phyloP scores from a whole-genome alignment of 2,113 vertebrate genomes.

The Rana temporaria region DNA sequence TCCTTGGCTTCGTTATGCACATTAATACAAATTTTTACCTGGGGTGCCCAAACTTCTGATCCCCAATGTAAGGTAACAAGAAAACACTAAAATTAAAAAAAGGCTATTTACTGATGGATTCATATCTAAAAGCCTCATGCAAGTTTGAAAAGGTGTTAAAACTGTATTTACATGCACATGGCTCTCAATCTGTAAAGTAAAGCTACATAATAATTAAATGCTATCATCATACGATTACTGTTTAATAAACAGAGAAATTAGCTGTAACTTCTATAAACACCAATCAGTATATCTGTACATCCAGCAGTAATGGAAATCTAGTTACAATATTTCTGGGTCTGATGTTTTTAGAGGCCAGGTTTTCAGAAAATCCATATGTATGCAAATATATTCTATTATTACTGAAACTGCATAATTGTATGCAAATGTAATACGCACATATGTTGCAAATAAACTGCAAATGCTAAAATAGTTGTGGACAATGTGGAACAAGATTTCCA shows the following conservation, averaged over 20 bases:
- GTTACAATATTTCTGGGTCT: constrained; percentile 24
- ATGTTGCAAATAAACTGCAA: constrained; percentile 52
- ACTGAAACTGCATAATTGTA: constrained; percentile 51
- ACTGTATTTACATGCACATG: too few relatives aligned
- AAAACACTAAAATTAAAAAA: too few relatives aligned
- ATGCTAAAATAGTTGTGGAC: constrained; percentile 47
- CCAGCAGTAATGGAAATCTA: not conserved
- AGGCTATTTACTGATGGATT: too few relatives aligned
- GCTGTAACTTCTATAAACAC: not conserved
- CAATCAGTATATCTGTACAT: constrained; percentile 3
- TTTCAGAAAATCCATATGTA: constrained; percentile 47
- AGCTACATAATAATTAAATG: not conserved
- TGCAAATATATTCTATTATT: constrained; percentile 53
- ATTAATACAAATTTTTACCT: too few relatives aligned
- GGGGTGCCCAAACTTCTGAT: too few relatives aligned
- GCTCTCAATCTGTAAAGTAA: not conserved
- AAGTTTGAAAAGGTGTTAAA: too few relatives aligned
- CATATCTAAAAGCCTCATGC: too few relatives aligned
- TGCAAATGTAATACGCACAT: constrained; percentile 52
- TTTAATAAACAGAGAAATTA: constrained; percentile 1
- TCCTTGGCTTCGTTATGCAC: too few relatives aligned
- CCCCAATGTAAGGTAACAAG: too few relatives aligned
- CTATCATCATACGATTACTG: not conserved
- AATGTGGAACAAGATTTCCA: constrained; percentile 40
- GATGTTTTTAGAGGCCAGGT: constrained; percentile 30